Percentiles rank a stretch among this genome's conserved stretches.
These are phyloP conservation scores for Potamarius usumacintae DNA, from an alignment of 2,113 vertebrate species.

Conservation along the genomic window DNA sequence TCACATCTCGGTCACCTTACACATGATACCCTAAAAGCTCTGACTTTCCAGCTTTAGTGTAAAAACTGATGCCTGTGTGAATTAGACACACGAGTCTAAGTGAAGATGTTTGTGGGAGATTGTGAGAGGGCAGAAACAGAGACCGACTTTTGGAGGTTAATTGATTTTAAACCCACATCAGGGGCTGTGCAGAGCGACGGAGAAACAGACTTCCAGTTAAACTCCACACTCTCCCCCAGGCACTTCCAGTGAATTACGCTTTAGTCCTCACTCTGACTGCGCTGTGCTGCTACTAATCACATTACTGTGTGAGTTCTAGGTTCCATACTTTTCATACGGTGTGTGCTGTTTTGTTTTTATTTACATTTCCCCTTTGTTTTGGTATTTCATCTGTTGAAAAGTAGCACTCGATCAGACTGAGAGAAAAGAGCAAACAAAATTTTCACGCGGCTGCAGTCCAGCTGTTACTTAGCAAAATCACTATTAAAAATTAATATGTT, in stretches of 20 bases:
- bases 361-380: background rate
- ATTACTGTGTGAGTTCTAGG: background rate
- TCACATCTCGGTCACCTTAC: background rate
- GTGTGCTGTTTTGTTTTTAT: background rate
- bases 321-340: background rate
- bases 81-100: background rate
- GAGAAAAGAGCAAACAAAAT: background rate
- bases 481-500: background rate
- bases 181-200: conserved; percentile 13
- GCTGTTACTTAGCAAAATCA: too few relatives aligned
- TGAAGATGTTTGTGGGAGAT: conserved; percentile 3
- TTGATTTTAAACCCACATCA: conserved; percentile 25
- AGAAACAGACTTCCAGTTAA: conserved; percentile 29
- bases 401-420: background rate
- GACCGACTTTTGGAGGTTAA: conserved; percentile 4
- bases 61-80: background rate
- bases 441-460: background rate
- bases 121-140: conserved; percentile 15
- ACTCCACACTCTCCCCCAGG: conserved; percentile 6
- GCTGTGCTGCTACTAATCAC: background rate
- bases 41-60: background rate
- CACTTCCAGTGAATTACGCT: conserved; percentile 1
- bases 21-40: background rate
- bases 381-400: background rate
- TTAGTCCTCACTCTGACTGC: background rate